These are phyloP conservation scores for Polypterus bichir DNA, from an alignment of 2,113 vertebrate genomes.

Conservation along the genomic window DNA sequence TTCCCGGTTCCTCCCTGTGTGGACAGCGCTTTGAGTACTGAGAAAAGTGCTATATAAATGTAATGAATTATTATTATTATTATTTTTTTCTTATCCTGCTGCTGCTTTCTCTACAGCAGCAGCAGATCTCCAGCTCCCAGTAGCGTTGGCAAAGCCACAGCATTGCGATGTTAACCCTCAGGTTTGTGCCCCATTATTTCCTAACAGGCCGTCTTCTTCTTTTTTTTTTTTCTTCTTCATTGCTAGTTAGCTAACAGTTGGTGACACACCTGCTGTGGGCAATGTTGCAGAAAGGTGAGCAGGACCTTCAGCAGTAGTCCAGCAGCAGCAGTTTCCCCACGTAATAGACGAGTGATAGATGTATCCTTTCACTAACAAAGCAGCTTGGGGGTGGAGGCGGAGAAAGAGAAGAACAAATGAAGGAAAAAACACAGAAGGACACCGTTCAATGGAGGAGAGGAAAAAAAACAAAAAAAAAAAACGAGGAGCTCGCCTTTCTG, in stretches of 20 bases:
- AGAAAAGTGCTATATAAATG: too few relatives aligned
- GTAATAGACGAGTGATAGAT: conserved; percentile 16
- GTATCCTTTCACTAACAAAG: conserved; percentile 8
- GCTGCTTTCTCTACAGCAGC: too few relatives aligned
- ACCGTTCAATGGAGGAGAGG: too few relatives aligned
- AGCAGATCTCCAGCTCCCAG: too few relatives aligned
- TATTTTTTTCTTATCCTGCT: too few relatives aligned
- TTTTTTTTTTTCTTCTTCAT: conserved; percentile 11
- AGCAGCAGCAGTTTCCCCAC: conserved; percentile 10
- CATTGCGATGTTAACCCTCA: too few relatives aligned
- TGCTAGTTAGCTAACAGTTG: conserved; percentile 21
- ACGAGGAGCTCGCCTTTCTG: too few relatives aligned
- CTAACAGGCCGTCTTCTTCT: conserved; percentile 10
- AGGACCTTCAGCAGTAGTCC: conserved; percentile 18
- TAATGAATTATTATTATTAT: too few relatives aligned
- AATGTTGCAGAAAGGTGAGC: conserved; percentile 22
- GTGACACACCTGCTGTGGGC: conserved; percentile 22
- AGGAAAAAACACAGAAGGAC: not conserved
- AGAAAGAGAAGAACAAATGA: not conserved
- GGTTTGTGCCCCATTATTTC: conserved; percentile 14
- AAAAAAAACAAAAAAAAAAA: too few relatives aligned
- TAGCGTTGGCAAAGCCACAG: too few relatives aligned
- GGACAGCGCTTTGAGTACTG: too few relatives aligned
- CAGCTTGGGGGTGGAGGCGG: not conserved
- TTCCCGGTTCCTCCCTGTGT: too few relatives aligned